phyloP scores from a whole-genome alignment of 2,888 invertebrate genomes.

The Bellardia pandia region DNA sequence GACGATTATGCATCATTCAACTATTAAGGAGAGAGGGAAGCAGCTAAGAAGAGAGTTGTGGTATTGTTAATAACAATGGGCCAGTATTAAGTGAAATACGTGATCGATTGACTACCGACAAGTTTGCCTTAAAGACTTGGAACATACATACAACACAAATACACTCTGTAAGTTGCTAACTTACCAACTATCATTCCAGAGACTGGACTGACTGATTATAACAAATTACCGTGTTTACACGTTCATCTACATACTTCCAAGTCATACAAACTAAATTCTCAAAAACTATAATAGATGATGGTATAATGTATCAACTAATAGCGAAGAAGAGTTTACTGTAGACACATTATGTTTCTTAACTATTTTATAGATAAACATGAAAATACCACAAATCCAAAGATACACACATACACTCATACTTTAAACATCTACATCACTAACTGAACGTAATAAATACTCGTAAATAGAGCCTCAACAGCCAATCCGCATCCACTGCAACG shows the following conservation, averaged over 20 bases:
- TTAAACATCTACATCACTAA: conserved; percentile 33
- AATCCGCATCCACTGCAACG: neutral
- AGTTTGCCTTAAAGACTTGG: conserved; percentile 67
- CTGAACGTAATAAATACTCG: neutral
- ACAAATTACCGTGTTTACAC: conserved; percentile 71
- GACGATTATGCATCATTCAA: conserved; percentile 26
- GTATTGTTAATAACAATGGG: conserved; percentile 58
- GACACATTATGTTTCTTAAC: conserved; percentile 29
- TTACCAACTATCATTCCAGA: neutral
- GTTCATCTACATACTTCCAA: conserved; percentile 48
- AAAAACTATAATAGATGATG: conserved; percentile 46
- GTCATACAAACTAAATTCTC: neutral
- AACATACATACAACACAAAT: conserved; percentile 22
- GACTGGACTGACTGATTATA: conserved; percentile 75
- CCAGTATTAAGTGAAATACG: conserved; percentile 75
- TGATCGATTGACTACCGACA: conserved; percentile 82
- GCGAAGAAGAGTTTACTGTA: conserved; percentile 21
- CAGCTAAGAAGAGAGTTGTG: neutral
- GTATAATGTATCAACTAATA: conserved; percentile 58
- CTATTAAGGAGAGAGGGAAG: neutral
- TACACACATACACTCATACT: neutral
- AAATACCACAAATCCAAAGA: conserved; percentile 19
- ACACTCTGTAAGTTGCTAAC: neutral
- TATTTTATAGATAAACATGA: conserved; percentile 45
- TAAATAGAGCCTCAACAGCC: conserved; percentile 6